Conservation (phyloP, 2,797 vertebrate genomes). For the Falco biarmicus region DNA sequence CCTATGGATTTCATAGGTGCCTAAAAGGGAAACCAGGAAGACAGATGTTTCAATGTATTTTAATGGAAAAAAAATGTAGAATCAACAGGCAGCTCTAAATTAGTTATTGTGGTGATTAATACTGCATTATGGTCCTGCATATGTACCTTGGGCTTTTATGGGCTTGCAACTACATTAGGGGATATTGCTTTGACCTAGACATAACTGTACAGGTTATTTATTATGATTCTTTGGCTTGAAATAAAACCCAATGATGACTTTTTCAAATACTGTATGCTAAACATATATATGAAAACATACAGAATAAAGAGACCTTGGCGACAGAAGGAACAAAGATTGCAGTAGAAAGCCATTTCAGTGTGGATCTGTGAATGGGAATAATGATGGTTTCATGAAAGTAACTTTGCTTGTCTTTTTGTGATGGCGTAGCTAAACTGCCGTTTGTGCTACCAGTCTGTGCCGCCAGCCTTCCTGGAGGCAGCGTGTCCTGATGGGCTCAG, state of each 20-base stretch:
- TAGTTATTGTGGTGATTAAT: not conserved
- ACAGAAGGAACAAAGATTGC: not conserved
- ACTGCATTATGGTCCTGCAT: not conserved
- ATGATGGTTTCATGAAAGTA: not conserved
- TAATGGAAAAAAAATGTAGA: not conserved
- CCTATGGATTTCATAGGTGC: not conserved
- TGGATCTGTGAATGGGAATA: not conserved
- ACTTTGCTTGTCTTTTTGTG: not conserved
- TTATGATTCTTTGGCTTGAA: not conserved
- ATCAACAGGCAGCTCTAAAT: not conserved
- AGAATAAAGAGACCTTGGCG: not conserved
- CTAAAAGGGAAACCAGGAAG: not conserved
- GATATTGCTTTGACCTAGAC: not conserved
- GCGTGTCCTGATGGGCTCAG: accelerated
- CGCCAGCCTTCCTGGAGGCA: not conserved
- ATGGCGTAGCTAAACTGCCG: not conserved
- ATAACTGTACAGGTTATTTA: not conserved
- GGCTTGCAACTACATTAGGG: not conserved
- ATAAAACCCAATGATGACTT: not conserved
- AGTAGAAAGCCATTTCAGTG: not conserved
- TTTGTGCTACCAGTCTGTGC: not conserved
- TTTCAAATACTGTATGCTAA: not conserved
- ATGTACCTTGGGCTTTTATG: not conserved
- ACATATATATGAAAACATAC: not conserved
- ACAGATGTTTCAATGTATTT: not conserved